These are phyloP conservation scores for Luperina testacea DNA, from an alignment of 2,888 invertebrate genomes.

Conservation along the genomic window DNA sequence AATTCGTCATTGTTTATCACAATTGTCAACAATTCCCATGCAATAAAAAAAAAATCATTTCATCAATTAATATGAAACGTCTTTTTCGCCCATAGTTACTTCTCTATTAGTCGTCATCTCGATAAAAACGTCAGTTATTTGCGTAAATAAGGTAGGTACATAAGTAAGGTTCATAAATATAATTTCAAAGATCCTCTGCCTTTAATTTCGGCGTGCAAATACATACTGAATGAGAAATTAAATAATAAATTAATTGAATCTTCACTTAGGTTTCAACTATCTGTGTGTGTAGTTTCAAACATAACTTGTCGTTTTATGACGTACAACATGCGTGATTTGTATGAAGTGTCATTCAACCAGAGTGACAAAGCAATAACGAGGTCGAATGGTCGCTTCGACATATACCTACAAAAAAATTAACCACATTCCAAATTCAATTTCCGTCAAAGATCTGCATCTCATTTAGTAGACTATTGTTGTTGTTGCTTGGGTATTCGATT, in stretches of 20 bases:
- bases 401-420: background rate
- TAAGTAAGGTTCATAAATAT: background rate
- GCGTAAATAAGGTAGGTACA: background rate
- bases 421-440: background rate
- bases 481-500: too few relatives aligned
- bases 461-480: too few relatives aligned
- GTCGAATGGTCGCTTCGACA: background rate
- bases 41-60: too few relatives aligned
- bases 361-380: background rate
- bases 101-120: too few relatives aligned
- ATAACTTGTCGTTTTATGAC: background rate
- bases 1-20: background rate
- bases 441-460: background rate
- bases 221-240: too few relatives aligned
- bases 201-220: too few relatives aligned
- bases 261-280: too few relatives aligned
- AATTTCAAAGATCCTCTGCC: background rate
- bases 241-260: background rate
- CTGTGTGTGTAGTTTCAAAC: background rate
- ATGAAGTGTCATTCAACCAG: background rate
- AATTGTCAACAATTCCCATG: background rate
- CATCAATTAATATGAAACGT: too few relatives aligned
- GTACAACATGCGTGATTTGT: background rate
- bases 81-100: too few relatives aligned
- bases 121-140: background rate